Evolutionary conservation across 2,888 invertebrate genomes (phyloP).

Genomic region (Himalopsyche japonica): DNA sequence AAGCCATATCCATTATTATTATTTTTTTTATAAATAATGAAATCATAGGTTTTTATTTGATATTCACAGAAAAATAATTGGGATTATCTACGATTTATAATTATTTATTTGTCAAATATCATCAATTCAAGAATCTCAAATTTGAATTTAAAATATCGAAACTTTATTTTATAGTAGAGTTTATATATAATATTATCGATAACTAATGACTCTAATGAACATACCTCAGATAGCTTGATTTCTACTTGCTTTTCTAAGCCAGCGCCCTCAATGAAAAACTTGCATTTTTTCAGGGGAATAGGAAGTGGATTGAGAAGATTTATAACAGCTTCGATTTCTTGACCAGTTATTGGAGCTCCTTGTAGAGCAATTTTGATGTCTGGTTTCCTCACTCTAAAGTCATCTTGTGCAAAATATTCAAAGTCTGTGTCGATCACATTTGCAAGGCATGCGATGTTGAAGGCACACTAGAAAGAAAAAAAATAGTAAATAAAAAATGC

Average conservation of each 20-base stretch:
- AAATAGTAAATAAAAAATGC: background rate
- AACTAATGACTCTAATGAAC: conserved; percentile 1
- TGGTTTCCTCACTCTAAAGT: conserved; percentile 86
- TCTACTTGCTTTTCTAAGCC: conserved; percentile 76
- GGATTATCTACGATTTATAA: no score
- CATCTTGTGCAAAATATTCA: conserved; percentile 88
- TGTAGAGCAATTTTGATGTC: conserved; percentile 78
- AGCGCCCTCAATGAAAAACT: conserved; percentile 81
- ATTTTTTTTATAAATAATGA: no score
- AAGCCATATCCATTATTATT: no score
- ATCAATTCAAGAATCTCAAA: no score
- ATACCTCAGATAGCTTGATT: conserved; percentile 68
- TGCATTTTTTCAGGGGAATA: conserved; percentile 72
- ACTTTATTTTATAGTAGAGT: no score
- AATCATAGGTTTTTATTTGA: no score
- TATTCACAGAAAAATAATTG: no score
- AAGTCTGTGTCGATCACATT: conserved; percentile 79
- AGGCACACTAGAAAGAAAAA: conserved; percentile 61
- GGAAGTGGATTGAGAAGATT: conserved; percentile 83
- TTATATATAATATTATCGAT: no score
- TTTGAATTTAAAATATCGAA: no score
- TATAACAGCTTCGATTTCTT: conserved; percentile 64
- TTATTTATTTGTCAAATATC: no score
- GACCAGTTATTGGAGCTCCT: conserved; percentile 57
- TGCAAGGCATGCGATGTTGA: conserved; percentile 81